A percentile compares a stretch with the other conserved stretches of the same genome.
These are phyloP conservation scores for Oxyruncus cristatus DNA, from an alignment of 2,113 vertebrate species.

Conservation along the genomic window DNA sequence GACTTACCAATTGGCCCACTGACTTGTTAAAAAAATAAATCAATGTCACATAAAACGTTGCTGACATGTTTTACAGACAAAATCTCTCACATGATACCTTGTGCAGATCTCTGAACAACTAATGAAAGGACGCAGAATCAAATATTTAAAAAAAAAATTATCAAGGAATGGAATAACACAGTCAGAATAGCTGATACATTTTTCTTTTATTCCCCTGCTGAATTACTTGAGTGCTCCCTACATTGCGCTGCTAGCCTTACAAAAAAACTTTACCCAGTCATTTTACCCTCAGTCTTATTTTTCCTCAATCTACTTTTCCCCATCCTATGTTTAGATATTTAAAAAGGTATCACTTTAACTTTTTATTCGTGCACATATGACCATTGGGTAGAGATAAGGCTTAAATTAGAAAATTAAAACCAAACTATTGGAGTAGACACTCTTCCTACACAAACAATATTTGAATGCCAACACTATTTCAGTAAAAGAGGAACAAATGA, in stretches of 20 bases:
- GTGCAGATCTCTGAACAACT: background rate
- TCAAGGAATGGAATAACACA: background rate
- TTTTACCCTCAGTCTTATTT: background rate
- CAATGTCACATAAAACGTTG: background rate
- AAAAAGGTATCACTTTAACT: background rate
- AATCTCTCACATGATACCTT: background rate
- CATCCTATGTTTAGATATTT: background rate
- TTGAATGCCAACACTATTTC: background rate
- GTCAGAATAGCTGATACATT: background rate
- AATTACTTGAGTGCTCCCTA: background rate
- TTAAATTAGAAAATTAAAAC: background rate
- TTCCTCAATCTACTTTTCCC: background rate
- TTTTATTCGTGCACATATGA: background rate
- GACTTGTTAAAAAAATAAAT: background rate
- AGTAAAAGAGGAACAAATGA: background rate
- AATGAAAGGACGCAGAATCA: background rate
- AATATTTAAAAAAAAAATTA: background rate
- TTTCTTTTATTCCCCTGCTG: background rate
- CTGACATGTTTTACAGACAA: background rate
- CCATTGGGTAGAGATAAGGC: background rate
- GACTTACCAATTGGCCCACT: background rate
- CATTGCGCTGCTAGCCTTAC: background rate
- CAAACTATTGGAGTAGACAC: background rate
- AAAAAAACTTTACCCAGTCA: background rate
- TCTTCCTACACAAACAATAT: background rate